Conservation (phyloP, 2,113 vertebrate genomes). For the Actenoides hombroni region DNA sequence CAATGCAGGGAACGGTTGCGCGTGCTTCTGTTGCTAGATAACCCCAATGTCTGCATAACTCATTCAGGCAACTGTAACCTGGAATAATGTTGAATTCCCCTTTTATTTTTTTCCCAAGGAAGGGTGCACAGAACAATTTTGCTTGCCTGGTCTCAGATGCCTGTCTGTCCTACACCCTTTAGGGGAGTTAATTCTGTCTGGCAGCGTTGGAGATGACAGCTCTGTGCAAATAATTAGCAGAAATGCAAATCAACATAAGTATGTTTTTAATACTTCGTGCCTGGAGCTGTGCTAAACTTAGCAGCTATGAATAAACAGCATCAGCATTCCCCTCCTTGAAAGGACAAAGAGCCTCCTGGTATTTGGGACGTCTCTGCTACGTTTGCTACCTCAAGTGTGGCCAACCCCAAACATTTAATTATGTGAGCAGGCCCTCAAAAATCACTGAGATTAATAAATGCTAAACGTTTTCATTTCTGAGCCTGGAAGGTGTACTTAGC, state of each 20-base stretch:
- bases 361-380: background rate
- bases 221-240: background rate
- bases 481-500: constrained; percentile 27
- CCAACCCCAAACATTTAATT: background rate
- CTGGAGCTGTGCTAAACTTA: constrained; percentile 44
- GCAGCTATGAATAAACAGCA: constrained; percentile 32
- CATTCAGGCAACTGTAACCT: background rate
- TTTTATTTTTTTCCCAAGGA: accelerated
- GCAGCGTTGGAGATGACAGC: background rate
- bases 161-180: background rate
- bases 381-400: background rate
- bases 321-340: background rate
- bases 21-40: background rate
- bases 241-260: constrained; percentile 23
- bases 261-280: background rate
- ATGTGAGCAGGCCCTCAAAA: background rate
- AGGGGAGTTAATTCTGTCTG: background rate
- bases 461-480: constrained; percentile 18
- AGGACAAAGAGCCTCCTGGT: background rate
- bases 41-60: background rate
- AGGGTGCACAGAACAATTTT: background rate
- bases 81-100: background rate
- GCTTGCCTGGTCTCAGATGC: background rate
- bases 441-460: background rate
- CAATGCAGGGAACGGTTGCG: background rate